Conservation (phyloP, 2,888 invertebrate genomes). For the Peribatodes rhomboidaria region DNA sequence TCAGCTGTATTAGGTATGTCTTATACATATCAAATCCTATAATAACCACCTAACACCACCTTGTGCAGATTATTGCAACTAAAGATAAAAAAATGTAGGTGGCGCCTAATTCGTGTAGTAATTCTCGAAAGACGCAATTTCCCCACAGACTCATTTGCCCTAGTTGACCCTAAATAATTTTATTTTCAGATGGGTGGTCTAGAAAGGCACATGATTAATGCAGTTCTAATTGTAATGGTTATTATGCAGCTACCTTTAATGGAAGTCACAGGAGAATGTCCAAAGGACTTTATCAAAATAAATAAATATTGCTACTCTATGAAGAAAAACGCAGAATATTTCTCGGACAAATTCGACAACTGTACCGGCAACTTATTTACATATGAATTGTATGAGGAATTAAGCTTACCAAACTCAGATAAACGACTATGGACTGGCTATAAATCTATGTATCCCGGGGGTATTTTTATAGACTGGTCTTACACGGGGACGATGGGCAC, state of each 20-base stretch:
- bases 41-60: no score
- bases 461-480: conserved; percentile 76
- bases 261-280: conserved; percentile 59
- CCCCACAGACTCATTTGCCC: no score
- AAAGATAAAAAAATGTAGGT: no score
- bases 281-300: conserved; percentile 69
- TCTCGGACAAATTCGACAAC: conserved; percentile 68
- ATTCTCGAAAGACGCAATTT: no score
- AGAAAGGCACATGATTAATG: conserved; percentile 44
- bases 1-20: no score
- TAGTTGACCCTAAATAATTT: no score
- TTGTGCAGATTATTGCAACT: no score
- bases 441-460: conserved; percentile 73
- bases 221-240: conserved; percentile 51
- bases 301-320: conserved; percentile 66
- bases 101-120: no score
- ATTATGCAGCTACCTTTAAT: conserved; percentile 50
- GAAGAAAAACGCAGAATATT: conserved; percentile 72
- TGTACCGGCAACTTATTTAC: conserved; percentile 76
- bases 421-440: conserved; percentile 77
- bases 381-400: conserved; percentile 59
- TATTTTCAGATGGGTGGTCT: conserved; percentile 66
- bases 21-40: no score
- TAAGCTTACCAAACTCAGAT: conserved; percentile 60
- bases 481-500: conserved; percentile 64